A percentile compares a stretch with the other conserved stretches of the same genome.
Evolutionary conservation across 2,113 vertebrate species (phyloP).

Genomic region (Alces alces): DNA sequence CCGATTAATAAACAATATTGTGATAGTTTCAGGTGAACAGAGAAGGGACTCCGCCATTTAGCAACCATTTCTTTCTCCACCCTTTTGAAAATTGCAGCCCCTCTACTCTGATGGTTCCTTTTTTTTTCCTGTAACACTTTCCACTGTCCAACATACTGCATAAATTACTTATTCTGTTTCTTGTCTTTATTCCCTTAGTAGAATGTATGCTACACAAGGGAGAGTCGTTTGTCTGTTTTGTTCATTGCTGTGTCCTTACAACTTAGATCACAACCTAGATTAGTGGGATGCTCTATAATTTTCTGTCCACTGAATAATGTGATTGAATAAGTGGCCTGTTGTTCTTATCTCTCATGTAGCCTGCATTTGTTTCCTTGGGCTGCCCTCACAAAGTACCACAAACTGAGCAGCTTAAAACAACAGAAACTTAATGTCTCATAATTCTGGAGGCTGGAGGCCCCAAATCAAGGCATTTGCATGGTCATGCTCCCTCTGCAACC

Average conservation of each 20-base stretch:
- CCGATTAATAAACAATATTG: neutral
- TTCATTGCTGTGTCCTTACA: neutral
- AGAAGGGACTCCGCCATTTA: neutral
- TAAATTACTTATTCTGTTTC: neutral
- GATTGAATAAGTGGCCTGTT: neutral
- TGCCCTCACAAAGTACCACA: neutral
- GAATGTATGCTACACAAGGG: neutral
- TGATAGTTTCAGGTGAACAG: neutral
- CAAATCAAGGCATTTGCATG: neutral
- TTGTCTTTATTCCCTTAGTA: neutral
- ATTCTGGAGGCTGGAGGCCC: neutral
- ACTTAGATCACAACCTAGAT: neutral
- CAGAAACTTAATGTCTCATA: neutral
- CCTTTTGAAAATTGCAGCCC: neutral
- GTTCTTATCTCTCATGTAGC: neutral
- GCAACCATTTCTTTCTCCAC: neutral
- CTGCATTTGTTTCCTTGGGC: neutral
- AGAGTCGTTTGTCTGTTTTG: neutral
- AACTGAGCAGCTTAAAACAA: neutral
- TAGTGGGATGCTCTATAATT: neutral
- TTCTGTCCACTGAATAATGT: neutral
- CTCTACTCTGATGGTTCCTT: neutral
- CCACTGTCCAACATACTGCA: neutral
- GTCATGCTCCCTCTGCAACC: neutral
- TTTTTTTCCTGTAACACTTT: neutral